Percentiles rank a stretch among this genome's conserved stretches.
These are phyloP conservation scores for Acinonyx jubatus DNA, from an alignment of 2,113 vertebrate species.

Conservation along the genomic window DNA sequence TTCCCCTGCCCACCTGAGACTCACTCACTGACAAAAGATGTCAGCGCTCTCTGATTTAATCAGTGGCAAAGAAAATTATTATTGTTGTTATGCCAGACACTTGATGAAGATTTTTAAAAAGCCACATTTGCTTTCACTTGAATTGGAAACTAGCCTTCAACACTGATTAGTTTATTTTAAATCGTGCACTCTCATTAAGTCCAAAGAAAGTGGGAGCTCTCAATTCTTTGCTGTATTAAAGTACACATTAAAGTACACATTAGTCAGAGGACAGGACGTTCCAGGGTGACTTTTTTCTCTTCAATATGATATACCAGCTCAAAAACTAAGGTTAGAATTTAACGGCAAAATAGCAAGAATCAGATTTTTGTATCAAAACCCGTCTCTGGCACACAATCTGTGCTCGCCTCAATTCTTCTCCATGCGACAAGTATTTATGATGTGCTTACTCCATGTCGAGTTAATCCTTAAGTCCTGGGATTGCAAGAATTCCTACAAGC, in stretches of 20 bases:
- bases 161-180: constrained; percentile 44
- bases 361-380: background rate
- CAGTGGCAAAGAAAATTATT: background rate
- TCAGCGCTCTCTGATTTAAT: background rate
- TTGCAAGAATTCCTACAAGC: background rate
- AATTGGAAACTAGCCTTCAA: constrained; percentile 23
- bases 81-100: background rate
- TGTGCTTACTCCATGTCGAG: background rate
- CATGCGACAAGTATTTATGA: background rate
- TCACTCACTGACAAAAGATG: background rate
- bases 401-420: background rate
- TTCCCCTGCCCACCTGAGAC: background rate
- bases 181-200: constrained; percentile 12
- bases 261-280: constrained; percentile 35
- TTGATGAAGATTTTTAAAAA: background rate
- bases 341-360: background rate
- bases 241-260: background rate
- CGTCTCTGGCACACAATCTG: background rate
- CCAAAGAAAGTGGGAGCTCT: constrained; percentile 16
- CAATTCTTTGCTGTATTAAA: constrained; percentile 25
- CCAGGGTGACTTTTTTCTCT: background rate
- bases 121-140: constrained; percentile 4
- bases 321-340: background rate
- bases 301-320: background rate
- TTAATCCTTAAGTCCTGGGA: background rate